Percentiles rank a stretch among this genome's conserved stretches.
phyloP scores from a whole-genome alignment of 1,140 invertebrate genomes.

The Ceratina australensis region DNA sequence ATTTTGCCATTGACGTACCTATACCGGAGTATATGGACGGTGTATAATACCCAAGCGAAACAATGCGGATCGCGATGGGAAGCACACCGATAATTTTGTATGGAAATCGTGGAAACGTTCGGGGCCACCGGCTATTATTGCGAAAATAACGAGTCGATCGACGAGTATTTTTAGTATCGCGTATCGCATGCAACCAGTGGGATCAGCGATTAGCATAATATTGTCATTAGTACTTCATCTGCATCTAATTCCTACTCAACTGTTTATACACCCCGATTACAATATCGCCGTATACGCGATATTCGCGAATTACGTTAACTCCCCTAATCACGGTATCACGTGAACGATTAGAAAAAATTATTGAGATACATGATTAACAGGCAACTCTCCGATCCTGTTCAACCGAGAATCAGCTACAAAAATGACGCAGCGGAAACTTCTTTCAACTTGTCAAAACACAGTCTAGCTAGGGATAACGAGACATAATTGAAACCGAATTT shows the following conservation, averaged over 20 bases:
- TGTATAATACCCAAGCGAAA: constrained; percentile 2
- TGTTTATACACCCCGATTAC: neutral
- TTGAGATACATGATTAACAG: too few species aligned
- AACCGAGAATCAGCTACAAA: neutral
- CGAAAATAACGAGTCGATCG: neutral
- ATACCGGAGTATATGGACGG: neutral
- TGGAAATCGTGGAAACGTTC: constrained; percentile 20
- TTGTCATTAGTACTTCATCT: constrained; percentile 14
- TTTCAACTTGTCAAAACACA: constrained; percentile 13
- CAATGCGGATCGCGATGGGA: constrained; percentile 22
- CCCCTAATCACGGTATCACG: neutral
- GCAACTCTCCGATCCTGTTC: too few species aligned
- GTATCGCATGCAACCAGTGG: neutral
- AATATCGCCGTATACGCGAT: neutral
- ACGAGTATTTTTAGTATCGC: constrained; percentile 6
- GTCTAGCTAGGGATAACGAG: constrained; percentile 12
- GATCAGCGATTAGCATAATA: neutral
- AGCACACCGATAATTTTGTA: constrained; percentile 11
- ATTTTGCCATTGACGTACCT: neutral
- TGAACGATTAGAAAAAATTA: neutral
- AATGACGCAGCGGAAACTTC: neutral
- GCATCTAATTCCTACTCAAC: neutral
- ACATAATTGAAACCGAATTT: constrained; percentile 15
- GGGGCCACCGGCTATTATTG: constrained; percentile 2
- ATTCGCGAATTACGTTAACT: neutral